These are phyloP conservation scores for Chelon labrosus DNA, from an alignment of 2,797 vertebrate species.

Conservation along the genomic window DNA sequence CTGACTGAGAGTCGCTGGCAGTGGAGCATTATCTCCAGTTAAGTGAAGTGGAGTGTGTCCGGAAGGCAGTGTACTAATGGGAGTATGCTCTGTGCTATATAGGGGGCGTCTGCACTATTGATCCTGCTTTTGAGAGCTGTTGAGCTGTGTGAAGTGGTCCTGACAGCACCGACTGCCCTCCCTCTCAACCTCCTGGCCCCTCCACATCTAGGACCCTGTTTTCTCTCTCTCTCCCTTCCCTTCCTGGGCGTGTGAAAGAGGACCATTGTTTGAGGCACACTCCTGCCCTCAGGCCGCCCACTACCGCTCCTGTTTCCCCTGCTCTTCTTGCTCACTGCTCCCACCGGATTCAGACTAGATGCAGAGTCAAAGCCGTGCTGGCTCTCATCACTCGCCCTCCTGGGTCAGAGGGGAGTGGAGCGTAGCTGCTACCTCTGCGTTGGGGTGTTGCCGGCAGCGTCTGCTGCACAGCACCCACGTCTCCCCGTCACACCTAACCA, in stretches of 20 bases:
- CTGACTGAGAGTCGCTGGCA: slow-evolving; percentile 49
- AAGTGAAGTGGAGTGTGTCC: slow-evolving; percentile 77
- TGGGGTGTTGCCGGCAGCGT: slow-evolving; percentile 61
- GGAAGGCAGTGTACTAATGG: slow-evolving; percentile 76
- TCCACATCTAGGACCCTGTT: slow-evolving; percentile 64
- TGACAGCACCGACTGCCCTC: slow-evolving; percentile 68
- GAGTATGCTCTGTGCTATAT: slow-evolving; percentile 69
- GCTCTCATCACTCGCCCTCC: slow-evolving; percentile 86
- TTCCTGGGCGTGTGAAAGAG: slow-evolving; percentile 85
- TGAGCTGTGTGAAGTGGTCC: slow-evolving; percentile 75
- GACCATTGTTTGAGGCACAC: slow-evolving; percentile 92
- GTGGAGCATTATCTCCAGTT: slow-evolving; percentile 58
- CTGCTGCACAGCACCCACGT: slow-evolving; percentile 71
- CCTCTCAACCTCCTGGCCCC: slow-evolving; percentile 65
- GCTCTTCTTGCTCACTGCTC: slow-evolving; percentile 61
- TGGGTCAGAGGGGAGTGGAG: slow-evolving; percentile 90
- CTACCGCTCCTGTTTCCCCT: slow-evolving; percentile 72
- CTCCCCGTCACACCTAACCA: slow-evolving; percentile 68
- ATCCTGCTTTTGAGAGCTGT: slow-evolving; percentile 81
- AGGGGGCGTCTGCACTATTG: slow-evolving; percentile 69
- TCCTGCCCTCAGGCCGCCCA: slow-evolving; percentile 89
- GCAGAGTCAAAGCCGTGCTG: slow-evolving; percentile 83
- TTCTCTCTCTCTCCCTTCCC: slow-evolving; percentile 47
- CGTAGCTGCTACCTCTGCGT: slow-evolving; percentile 82
- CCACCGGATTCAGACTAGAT: slow-evolving; percentile 82